A percentile compares a stretch with the other conserved stretches of the same genome.
phyloP scores from a whole-genome alignment of 2,888 invertebrate species.

The Morpho achilles region DNA sequence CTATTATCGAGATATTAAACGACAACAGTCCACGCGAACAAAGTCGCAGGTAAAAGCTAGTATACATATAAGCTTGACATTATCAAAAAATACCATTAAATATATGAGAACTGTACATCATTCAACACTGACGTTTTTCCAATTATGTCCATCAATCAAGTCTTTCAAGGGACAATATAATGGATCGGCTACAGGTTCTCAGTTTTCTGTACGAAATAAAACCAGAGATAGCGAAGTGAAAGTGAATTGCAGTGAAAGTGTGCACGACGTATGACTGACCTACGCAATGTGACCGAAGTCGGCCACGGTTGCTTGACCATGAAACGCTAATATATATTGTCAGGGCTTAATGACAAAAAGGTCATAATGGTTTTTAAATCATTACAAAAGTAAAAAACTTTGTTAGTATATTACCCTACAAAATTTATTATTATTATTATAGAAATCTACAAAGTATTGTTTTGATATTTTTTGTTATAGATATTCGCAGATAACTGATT shows the following conservation, averaged over 20 bases:
- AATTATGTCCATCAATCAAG: slow-evolving; percentile 15
- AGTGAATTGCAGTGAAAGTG: slow-evolving; percentile 67
- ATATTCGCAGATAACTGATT: too few relatives aligned
- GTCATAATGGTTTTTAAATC: background rate
- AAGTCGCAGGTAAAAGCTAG: background rate
- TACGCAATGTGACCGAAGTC: slow-evolving; percentile 65
- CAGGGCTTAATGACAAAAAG: too few relatives aligned
- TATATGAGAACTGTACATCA: slow-evolving; percentile 9
- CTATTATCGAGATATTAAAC: too few relatives aligned
- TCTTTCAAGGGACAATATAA: slow-evolving; percentile 14
- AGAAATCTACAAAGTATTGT: background rate
- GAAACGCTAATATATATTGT: slow-evolving; percentile 10
- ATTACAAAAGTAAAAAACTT: background rate
- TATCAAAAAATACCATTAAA: slow-evolving; percentile 2
- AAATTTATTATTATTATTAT: background rate
- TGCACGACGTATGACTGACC: slow-evolving; percentile 57
- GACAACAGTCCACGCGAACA: too few relatives aligned
- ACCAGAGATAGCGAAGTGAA: slow-evolving; percentile 33
- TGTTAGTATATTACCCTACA: too few relatives aligned
- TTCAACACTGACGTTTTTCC: background rate
- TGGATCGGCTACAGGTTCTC: slow-evolving; percentile 11
- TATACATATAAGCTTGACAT: slow-evolving; percentile 7
- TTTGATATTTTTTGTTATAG: background rate
- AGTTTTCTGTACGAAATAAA: slow-evolving; percentile 12
- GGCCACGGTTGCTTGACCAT: slow-evolving; percentile 47